Conservation (phyloP, 2,888 invertebrate species). For the Bombyx huttoni region DNA sequence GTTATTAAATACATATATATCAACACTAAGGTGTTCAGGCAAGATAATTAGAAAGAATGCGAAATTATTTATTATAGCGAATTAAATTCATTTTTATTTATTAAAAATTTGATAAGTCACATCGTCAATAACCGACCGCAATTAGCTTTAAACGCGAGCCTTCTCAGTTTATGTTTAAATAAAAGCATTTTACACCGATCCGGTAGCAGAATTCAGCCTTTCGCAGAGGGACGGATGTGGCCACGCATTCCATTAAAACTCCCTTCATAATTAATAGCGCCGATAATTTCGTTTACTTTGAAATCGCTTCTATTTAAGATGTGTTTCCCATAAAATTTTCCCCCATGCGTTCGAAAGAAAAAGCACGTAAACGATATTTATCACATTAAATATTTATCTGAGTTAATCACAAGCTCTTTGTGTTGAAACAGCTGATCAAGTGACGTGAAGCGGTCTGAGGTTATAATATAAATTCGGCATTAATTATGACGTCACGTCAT, state of each 20-base stretch:
- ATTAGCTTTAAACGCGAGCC: constrained; percentile 9
- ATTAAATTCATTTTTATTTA: not conserved
- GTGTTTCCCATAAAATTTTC: not conserved
- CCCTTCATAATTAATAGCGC: constrained; percentile 14
- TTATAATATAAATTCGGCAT: not conserved
- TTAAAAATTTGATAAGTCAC: not conserved
- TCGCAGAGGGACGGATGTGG: constrained; percentile 37
- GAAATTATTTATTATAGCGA: too few species aligned
- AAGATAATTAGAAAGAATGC: not conserved
- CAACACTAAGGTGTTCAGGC: too few species aligned
- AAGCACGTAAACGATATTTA: not conserved
- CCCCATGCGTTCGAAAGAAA: not conserved
- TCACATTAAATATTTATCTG: not conserved
- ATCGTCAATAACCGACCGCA: constrained; percentile 4
- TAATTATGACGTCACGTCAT: not conserved
- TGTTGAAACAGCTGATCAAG: not conserved
- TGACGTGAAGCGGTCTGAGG: not conserved
- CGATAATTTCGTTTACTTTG: constrained; percentile 7
- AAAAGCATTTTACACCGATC: constrained; percentile 16
- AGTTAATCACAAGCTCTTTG: not conserved
- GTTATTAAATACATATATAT: too few species aligned
- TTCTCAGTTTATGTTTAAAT: constrained; percentile 18
- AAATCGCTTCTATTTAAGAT: not conserved
- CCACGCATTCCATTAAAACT: constrained; percentile 25
- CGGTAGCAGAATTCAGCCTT: constrained; percentile 28